Evolutionary conservation across 2,113 vertebrate genomes (phyloP).

Genomic region (Paratilapia polleni): DNA sequence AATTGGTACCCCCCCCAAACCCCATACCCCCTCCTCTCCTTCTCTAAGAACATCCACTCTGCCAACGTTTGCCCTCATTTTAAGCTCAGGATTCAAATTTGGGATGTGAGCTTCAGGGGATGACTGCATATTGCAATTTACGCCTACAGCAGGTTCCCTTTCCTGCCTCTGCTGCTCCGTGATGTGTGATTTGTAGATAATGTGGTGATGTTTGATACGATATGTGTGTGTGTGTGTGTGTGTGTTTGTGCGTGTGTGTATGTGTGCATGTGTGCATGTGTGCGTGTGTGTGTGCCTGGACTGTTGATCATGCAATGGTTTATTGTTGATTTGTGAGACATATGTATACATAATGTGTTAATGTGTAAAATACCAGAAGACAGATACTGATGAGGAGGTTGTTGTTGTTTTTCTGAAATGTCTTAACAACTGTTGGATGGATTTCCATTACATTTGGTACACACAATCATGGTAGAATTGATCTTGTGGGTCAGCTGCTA

Average conservation of each 20-base stretch:
- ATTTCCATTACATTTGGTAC: not conserved
- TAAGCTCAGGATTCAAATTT: conserved; percentile 40
- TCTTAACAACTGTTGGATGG: not conserved
- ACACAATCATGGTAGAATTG: not conserved
- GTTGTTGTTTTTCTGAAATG: not conserved
- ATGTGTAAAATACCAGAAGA: not conserved
- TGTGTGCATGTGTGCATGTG: not conserved
- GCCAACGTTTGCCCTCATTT: conserved; percentile 31
- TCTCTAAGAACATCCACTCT: conserved; percentile 36
- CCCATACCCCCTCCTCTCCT: not conserved
- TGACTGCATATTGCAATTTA: conserved; percentile 37
- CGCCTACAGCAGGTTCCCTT: conserved; percentile 12
- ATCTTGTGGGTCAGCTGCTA: not conserved
- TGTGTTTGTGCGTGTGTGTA: not conserved
- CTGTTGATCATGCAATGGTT: not conserved
- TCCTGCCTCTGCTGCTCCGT: conserved; percentile 24
- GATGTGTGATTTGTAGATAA: conserved; percentile 38
- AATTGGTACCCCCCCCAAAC: not conserved
- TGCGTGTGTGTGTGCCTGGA: not conserved
- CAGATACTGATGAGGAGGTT: not conserved
- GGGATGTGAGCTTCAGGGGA: conserved; percentile 18
- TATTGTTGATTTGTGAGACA: conserved; percentile 25
- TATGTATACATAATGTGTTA: conserved; percentile 8
- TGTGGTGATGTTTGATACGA: not conserved
- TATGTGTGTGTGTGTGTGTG: not conserved